These are phyloP conservation scores for Apodemia duryi DNA, from an alignment of 2,888 invertebrate species.

Conservation along the genomic window DNA sequence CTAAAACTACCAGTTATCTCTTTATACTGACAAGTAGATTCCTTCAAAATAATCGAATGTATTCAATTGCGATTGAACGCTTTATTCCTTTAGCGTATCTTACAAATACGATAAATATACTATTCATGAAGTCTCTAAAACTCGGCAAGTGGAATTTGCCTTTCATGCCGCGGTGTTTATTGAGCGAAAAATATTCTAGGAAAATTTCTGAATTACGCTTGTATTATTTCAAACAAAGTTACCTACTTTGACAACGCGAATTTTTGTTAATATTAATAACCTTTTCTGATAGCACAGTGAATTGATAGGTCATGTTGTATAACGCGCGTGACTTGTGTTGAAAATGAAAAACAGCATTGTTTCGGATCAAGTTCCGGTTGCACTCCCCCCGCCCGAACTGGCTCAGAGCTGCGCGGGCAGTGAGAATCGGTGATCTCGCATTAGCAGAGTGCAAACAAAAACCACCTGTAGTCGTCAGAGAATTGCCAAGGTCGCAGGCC, in stretches of 20 bases:
- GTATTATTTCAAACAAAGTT: no score
- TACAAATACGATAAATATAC: neutral
- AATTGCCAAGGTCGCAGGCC: constrained; percentile 74
- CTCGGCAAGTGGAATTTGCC: neutral
- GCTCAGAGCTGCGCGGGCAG: constrained; percentile 38
- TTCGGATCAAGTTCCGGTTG: constrained; percentile 58
- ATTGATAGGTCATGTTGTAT: constrained; percentile 22
- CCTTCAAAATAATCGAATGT: no score
- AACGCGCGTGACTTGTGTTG: constrained; percentile 31
- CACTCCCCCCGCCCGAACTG: constrained; percentile 43
- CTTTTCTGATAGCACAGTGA: constrained; percentile 8
- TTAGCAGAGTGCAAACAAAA: constrained; percentile 59
- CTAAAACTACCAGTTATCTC: no score
- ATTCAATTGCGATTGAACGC: no score
- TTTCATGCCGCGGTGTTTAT: neutral
- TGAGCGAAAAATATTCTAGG: neutral
- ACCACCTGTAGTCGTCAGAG: constrained; percentile 72
- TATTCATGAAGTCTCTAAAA: constrained; percentile 1
- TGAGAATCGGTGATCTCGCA: constrained; percentile 55
- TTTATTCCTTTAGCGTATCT: neutral
- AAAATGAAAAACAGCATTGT: constrained; percentile 46
- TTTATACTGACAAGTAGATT: no score
- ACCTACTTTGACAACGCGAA: neutral
- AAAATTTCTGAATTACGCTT: neutral
- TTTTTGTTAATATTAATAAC: neutral